Evolutionary conservation across 2,113 vertebrate species (phyloP), one percentile per base, ranked within the genome.

Genomic region (Bombycilla garrulus): DNA sequence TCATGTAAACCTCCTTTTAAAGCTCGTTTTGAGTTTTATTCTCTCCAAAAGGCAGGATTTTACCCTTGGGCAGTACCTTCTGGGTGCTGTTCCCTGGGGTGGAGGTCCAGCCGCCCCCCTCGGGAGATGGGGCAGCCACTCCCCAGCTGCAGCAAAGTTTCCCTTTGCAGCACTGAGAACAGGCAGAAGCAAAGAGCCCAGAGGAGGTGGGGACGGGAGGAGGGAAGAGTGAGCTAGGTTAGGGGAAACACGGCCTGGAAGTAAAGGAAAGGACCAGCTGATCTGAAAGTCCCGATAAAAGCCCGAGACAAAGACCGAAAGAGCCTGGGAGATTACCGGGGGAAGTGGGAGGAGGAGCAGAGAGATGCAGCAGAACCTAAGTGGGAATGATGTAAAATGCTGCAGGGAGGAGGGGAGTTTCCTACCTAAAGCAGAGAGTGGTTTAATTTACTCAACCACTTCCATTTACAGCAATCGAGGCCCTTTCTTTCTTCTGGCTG

Each of bases 221-320:
- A 83, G 71, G 62, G 90, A 95, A 81, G 85, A 96, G 86, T 45
- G 81, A 90, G 57, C 51, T 83, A 38, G 71, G 62, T 71, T 92
- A 86, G 76, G 92, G 94, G 94, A 96, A 96, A 93, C 28, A 69
- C 50, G 88, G 67, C 61, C 90, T 64, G 44, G 90, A 90, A 97
- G 58, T 73, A 80, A 92, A 95, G 89, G 93, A 95, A 94, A 93
- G 91, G 80, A 93, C 35, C 87, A 73, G 88, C 73, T 86, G 95
- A 77, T 90, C 51, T 88, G 94, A 96, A 90, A 93, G 64, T 73
- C 51, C 51, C 12, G 82, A 94, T 95, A 96, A 95, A 85, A 88
- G 65, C 69, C 67, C 28, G 10, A 90, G 76, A 95, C 95, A 95
- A 96, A 95, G 77, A 76, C 72, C 3, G 2, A 86, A 57, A 66